A percentile compares a stretch with the other conserved stretches of the same genome.
phyloP scores from a whole-genome alignment of 2,888 invertebrate species.

The Drosophila nigritarsus region DNA sequence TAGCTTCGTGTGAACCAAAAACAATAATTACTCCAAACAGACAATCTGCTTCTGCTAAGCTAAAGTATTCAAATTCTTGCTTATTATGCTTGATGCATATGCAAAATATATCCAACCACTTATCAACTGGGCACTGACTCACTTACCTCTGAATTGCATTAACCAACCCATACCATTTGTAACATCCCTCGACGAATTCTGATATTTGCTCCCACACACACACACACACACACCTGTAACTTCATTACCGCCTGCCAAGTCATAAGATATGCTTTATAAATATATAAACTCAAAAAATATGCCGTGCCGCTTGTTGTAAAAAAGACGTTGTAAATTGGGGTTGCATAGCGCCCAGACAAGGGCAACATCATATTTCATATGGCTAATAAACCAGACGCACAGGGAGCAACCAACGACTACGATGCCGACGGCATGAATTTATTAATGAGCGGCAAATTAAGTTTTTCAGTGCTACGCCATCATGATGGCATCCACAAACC shows the following conservation, averaged over 20 bases:
- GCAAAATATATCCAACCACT: slow-evolving; percentile 6
- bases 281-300: slow-evolving; percentile 59
- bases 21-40: neutral
- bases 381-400: slow-evolving; percentile 73
- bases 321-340: slow-evolving; percentile 41
- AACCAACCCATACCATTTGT: neutral
- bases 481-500: slow-evolving; percentile 41
- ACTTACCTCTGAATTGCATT: neutral
- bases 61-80: neutral
- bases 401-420: slow-evolving; percentile 22
- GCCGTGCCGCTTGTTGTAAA: slow-evolving; percentile 24
- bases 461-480: slow-evolving; percentile 55
- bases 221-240: slow-evolving; percentile 72
- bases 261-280: slow-evolving; percentile 64
- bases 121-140: neutral
- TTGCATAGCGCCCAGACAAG: slow-evolving; percentile 47
- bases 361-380: slow-evolving; percentile 79
- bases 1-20: neutral
- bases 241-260: slow-evolving; percentile 61
- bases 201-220: slow-evolving; percentile 4
- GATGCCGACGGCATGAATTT: slow-evolving; percentile 71
- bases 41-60: neutral
- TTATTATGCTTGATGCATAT: neutral
- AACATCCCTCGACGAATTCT: neutral
- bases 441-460: slow-evolving; percentile 83